Conservation (phyloP, 2,113 vertebrate genomes). For the Antigone vipio region DNA sequence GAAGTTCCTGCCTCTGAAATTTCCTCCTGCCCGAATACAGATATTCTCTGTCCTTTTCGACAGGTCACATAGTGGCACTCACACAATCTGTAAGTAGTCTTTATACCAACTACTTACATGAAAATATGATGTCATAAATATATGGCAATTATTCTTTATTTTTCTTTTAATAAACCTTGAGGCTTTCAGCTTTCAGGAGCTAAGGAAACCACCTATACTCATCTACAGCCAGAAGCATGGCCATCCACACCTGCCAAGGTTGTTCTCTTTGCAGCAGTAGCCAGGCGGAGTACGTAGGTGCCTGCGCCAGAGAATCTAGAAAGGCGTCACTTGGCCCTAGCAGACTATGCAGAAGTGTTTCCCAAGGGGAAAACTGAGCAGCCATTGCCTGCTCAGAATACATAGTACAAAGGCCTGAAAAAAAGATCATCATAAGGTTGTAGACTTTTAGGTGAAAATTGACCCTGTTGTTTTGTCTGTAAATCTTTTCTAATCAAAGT, state of each 20-base stretch:
- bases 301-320: background rate
- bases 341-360: background rate
- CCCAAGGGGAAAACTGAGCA: background rate
- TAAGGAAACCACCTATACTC: background rate
- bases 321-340: background rate
- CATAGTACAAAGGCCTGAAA: background rate
- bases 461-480: background rate
- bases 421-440: background rate
- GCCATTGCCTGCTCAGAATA: background rate
- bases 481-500: background rate
- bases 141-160: background rate
- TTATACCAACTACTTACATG: background rate
- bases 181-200: background rate
- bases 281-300: background rate
- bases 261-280: background rate
- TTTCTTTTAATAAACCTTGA: background rate
- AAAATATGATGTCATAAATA: background rate
- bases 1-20: background rate
- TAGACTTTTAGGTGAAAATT: background rate
- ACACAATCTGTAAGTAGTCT: background rate
- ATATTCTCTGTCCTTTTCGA: background rate
- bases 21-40: background rate
- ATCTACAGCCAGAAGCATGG: background rate
- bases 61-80: background rate
- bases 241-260: background rate